Conservation (phyloP, 2,888 invertebrate genomes). For the Cheilosia grossa region DNA sequence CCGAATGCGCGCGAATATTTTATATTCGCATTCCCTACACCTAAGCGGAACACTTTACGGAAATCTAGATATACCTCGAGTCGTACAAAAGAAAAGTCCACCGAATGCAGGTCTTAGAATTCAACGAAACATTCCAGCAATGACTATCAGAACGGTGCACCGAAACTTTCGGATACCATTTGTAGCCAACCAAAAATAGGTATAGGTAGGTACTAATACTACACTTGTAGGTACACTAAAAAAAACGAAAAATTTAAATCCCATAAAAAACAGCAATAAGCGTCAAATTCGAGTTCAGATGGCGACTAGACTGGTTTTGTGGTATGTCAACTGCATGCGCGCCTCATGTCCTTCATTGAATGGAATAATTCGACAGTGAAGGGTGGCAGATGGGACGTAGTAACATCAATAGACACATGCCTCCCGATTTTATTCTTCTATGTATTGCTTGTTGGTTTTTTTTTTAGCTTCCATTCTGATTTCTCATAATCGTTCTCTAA, state of each 20-base stretch:
- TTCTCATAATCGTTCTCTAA: slow-evolving; percentile 69
- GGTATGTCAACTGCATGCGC: slow-evolving; percentile 75
- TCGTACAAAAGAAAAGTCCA: slow-evolving; percentile 46
- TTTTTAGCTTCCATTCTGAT: slow-evolving; percentile 57
- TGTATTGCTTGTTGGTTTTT: slow-evolving; percentile 20
- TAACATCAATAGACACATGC: slow-evolving; percentile 69
- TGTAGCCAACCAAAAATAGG: slow-evolving; percentile 66
- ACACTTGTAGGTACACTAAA: slow-evolving; percentile 22
- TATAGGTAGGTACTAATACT: not conserved
- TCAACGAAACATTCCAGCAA: slow-evolving; percentile 54
- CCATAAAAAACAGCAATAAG: slow-evolving; percentile 74
- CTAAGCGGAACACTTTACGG: slow-evolving; percentile 31
- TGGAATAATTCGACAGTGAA: slow-evolving; percentile 67
- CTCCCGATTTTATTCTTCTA: slow-evolving; percentile 57
- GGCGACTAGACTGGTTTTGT: slow-evolving; percentile 75
- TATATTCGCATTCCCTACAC: slow-evolving; percentile 39
- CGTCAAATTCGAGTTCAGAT: slow-evolving; percentile 75
- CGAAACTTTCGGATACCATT: slow-evolving; percentile 53
- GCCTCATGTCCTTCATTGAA: slow-evolving; percentile 74
- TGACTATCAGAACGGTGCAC: slow-evolving; percentile 38
- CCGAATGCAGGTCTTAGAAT: slow-evolving; percentile 57
- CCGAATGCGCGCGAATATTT: slow-evolving; percentile 63
- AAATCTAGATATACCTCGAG: slow-evolving; percentile 1
- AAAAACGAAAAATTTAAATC: slow-evolving; percentile 65
- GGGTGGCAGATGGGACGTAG: slow-evolving; percentile 74